phyloP scores from a whole-genome alignment of 2,888 invertebrate genomes.

The Sisyra terminalis region DNA sequence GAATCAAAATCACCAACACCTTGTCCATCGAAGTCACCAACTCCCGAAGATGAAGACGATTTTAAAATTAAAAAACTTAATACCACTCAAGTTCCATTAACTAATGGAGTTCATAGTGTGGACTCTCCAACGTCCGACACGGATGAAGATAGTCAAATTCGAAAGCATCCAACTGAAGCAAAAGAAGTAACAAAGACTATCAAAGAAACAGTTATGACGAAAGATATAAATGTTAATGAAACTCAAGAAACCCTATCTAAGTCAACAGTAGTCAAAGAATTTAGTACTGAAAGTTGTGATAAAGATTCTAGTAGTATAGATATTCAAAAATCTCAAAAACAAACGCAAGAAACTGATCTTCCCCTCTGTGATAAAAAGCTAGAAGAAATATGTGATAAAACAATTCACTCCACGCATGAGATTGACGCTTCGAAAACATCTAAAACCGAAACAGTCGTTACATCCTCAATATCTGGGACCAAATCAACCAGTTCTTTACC shows the following conservation, averaged over 20 bases:
- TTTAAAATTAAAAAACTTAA: not conserved
- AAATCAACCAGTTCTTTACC: not conserved
- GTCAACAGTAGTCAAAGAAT: no score
- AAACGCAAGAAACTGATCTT: no score
- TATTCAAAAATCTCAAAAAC: no score
- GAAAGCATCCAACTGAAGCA: constrained; percentile 4
- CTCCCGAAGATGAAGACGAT: constrained; percentile 1
- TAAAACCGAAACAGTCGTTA: not conserved
- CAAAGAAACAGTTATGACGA: not conserved
- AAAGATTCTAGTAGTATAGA: no score
- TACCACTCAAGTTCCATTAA: no score
- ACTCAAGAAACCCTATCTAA: no score
- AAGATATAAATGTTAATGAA: no score
- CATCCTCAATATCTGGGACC: not conserved
- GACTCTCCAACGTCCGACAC: not conserved
- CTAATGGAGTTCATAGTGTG: no score
- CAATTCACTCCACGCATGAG: constrained; percentile 11
- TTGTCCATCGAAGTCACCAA: constrained; percentile 2
- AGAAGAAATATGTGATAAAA: no score
- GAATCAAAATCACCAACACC: not conserved
- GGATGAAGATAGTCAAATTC: constrained; percentile 1
- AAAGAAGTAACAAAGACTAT: constrained; percentile 8
- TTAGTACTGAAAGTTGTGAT: no score
- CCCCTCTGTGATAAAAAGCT: no score
- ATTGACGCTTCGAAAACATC: constrained; percentile 1